Conservation (phyloP, 2,113 vertebrate genomes). For the Campylomormyrus numenius region DNA sequence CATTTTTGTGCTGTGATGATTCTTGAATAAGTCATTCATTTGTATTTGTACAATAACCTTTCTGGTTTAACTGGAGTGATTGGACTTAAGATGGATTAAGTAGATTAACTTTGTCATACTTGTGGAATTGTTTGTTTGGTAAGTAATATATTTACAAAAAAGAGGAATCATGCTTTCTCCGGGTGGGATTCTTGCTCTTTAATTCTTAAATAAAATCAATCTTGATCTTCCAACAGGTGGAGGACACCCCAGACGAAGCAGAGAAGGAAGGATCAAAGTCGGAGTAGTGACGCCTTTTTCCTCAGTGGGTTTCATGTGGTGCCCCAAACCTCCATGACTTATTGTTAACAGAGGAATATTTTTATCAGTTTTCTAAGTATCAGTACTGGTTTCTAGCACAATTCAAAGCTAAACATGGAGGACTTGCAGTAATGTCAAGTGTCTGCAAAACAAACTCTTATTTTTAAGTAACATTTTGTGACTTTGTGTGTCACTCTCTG, state of each 20-base stretch:
- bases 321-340: slow-evolving; percentile 26
- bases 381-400: slow-evolving; percentile 54
- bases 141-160: neutral
- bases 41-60: neutral
- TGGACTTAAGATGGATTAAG: neutral
- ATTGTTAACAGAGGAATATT: slow-evolving; percentile 50
- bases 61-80: neutral
- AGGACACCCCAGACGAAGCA: slow-evolving; percentile 39
- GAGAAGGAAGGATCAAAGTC: slow-evolving; percentile 41
- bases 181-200: neutral
- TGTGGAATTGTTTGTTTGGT: neutral
- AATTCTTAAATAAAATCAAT: neutral
- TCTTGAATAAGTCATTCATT: neutral
- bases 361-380: slow-evolving; percentile 55
- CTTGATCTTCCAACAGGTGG: slow-evolving; percentile 31
- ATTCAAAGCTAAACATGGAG: slow-evolving; percentile 31
- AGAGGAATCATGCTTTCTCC: neutral
- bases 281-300: slow-evolving; percentile 35
- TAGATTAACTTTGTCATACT: neutral
- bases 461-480: slow-evolving; percentile 23
- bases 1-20: neutral
- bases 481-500: slow-evolving; percentile 17
- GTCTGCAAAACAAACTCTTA: slow-evolving; percentile 32
- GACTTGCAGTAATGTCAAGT: slow-evolving; percentile 33
- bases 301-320: slow-evolving; percentile 13